phyloP scores from a whole-genome alignment of 2,113 vertebrate genomes.

The Nematolebias whitei region DNA sequence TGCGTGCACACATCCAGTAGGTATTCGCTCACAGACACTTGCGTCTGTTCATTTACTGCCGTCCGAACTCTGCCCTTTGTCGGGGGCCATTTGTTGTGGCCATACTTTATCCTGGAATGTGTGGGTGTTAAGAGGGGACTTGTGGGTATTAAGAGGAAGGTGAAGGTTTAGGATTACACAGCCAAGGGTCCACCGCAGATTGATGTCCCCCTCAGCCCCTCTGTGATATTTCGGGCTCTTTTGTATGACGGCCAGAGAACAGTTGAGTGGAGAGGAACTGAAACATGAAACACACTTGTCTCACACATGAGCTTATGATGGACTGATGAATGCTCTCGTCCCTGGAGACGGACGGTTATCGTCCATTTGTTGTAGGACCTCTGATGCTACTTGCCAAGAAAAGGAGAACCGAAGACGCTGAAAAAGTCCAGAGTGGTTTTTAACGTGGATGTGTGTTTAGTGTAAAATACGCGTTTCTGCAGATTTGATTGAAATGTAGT shows the following conservation, averaged over 20 bases:
- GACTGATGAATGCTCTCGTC: constrained; percentile 52
- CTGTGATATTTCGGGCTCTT: constrained; percentile 80
- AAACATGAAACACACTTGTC: constrained; percentile 31
- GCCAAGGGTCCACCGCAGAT: constrained; percentile 72
- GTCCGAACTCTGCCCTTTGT: constrained; percentile 81
- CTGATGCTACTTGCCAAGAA: constrained; percentile 1
- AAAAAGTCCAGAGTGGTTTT: no score
- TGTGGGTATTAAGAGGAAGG: constrained; percentile 77
- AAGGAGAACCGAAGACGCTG: no score
- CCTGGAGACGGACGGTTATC: constrained; percentile 47
- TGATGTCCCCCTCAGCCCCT: constrained; percentile 77
- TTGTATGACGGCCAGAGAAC: constrained; percentile 78
- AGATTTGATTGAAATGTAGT: no score
- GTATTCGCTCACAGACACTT: background rate
- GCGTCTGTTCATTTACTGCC: constrained; percentile 47
- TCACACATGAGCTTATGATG: constrained; percentile 41
- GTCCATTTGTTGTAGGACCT: background rate
- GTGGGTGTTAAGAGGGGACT: constrained; percentile 70
- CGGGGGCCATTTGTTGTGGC: constrained; percentile 82
- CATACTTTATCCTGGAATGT: constrained; percentile 77
- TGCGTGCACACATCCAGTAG: background rate
- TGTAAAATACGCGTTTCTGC: no score
- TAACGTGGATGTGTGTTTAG: no score
- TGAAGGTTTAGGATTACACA: constrained; percentile 81
- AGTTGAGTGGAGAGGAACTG: constrained; percentile 55